Evolutionary conservation across 2,797 vertebrate species (phyloP).

Genomic region (Rousettus madagascariensis): DNA sequence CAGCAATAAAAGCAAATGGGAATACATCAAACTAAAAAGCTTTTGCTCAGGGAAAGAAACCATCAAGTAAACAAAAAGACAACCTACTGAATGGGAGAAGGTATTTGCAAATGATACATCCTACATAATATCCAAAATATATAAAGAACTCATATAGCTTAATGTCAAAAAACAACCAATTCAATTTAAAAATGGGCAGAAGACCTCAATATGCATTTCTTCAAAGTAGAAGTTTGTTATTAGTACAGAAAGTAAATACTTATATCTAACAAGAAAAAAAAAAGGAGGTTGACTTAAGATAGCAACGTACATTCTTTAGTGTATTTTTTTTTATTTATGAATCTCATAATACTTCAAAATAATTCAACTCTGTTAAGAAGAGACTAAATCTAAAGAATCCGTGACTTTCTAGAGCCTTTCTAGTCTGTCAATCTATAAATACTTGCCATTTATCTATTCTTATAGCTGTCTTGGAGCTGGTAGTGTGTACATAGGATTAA

Average conservation of each 20-base stretch:
- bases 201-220: no score
- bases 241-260: neutral
- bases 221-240: neutral
- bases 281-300: neutral
- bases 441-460: neutral
- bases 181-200: no score
- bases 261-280: neutral
- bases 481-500: neutral
- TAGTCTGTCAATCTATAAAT: fast-evolving
- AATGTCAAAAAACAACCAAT: no score
- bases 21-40: no score
- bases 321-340: neutral
- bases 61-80: no score
- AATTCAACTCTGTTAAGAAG: neutral
- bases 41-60: no score
- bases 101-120: no score
- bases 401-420: neutral
- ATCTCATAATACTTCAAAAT: neutral
- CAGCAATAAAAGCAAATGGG: no score
- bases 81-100: no score
- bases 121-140: no score
- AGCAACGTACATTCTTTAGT: neutral
- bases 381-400: neutral
- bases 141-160: no score
- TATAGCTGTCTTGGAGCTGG: neutral